A percentile compares a stretch with the other conserved stretches of the same genome.
phyloP scores from a whole-genome alignment of 35 echinoderm and acorn worm genomes.

The Hemicentrotus pulcherrimus region DNA sequence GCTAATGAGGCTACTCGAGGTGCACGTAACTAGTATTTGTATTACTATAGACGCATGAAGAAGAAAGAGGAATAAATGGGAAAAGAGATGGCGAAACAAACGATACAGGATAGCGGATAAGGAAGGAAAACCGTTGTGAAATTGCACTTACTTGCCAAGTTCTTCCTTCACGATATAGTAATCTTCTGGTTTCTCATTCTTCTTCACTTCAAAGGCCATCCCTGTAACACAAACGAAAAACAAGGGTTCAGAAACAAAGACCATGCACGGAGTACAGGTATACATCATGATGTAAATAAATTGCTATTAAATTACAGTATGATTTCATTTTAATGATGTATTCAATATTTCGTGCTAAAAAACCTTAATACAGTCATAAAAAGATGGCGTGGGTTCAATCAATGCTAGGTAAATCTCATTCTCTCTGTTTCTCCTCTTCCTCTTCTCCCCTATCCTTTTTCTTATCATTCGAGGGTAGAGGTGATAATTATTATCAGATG shows the following conservation, averaged over 20 bases:
- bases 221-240: background rate
- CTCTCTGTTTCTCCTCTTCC: too few species aligned
- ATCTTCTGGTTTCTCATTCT: conserved; percentile 66
- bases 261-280: background rate
- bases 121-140: background rate
- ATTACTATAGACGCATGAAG: too few species aligned
- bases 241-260: background rate
- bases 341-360: too few species aligned
- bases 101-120: background rate
- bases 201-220: conserved; percentile 30
- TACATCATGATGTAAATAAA: background rate
- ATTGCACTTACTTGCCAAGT: conserved; percentile 72
- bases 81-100: background rate
- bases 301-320: background rate
- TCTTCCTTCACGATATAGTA: conserved; percentile 69
- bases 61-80: background rate
- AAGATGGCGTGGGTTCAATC: too few species aligned
- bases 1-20: background rate
- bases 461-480: too few species aligned
- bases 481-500: too few species aligned
- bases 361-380: too few species aligned
- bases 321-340: too few species aligned
- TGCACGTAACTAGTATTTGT: too few species aligned
- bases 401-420: too few species aligned
- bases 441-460: too few species aligned